Evolutionary conservation across 2,113 vertebrate genomes (phyloP), one percentile per base, ranked within the genome.

Genomic region (Bufo gargarizans): DNA sequence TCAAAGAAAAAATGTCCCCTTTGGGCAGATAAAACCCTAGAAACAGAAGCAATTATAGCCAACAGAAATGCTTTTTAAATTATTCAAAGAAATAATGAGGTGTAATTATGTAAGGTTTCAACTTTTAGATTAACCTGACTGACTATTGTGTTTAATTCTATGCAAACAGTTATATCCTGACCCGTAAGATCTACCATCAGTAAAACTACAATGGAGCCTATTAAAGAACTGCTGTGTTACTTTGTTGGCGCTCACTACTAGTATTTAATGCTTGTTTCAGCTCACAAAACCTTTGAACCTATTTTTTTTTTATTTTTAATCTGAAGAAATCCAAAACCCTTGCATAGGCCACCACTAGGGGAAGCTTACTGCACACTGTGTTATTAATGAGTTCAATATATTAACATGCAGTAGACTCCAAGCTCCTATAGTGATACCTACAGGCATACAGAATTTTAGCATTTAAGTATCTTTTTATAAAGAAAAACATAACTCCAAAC

Each of bases 31-130:
- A 49, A 76, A 76, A 76, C 19, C 16, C 45, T 20, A 50, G 8
- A 9, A 49, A 47, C 43, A 47, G 71, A 76, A 76, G 19, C 45
- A 76, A 76, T 76, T 20, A 76, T 50, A 76, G 72, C 45, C 7
- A 50, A 76, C 4, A 8, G 43, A 82, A 61, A 16, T 61, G 58
- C n/a, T 59, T 10, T 13, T 43, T 16, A 82, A 17, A 82, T 59
- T 19, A 56, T 78, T 78, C 20, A 47, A 16, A 61, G 58, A 56
- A 12, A 82, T 81, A 81, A 81, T 82, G 22, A 59, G 79, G 55
- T 59, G 56, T 4, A 82, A 47, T 58, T 82, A 82, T 61, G 43
- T 59, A 43, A 80, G 22, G 43, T 58, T 7, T 61, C 16, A n/a
- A 78, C 77, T 55, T 55, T 78, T 78, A 49, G 22, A 56, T 78